A percentile compares a stretch with the other conserved stretches of the same genome.
Conservation (phyloP, 1,140 invertebrate species). For the Onthophagus taurus region DNA sequence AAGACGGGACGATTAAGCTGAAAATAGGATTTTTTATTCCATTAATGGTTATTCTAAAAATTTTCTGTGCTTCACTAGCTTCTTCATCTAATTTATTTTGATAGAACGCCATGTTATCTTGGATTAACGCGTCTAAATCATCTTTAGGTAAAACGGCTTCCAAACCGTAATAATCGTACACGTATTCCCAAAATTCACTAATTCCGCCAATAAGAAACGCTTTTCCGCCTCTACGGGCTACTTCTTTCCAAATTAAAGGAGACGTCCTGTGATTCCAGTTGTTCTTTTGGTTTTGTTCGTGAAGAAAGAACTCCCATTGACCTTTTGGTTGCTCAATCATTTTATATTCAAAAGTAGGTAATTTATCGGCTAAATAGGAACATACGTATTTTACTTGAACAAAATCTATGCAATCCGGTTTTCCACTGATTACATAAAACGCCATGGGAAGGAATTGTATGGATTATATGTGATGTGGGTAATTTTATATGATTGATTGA, state of each 20-base stretch:
- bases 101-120: slow-evolving; percentile 33
- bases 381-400: slow-evolving; percentile 25
- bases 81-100: not conserved
- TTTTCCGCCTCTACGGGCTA: slow-evolving; percentile 40
- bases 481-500: too few relatives aligned
- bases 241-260: slow-evolving; percentile 44
- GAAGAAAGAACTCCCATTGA: slow-evolving; percentile 20
- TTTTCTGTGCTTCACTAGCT: not conserved
- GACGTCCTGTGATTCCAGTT: slow-evolving; percentile 41
- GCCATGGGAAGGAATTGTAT: too few relatives aligned
- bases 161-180: slow-evolving; percentile 45
- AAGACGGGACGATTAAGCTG: not conserved
- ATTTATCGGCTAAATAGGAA: slow-evolving; percentile 18
- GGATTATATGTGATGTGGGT: too few relatives aligned
- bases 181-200: slow-evolving; percentile 45
- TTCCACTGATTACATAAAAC: slow-evolving; percentile 25
- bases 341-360: slow-evolving; percentile 25
- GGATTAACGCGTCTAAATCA: slow-evolving; percentile 36
- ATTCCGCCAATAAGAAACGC: slow-evolving; percentile 42
- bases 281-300: slow-evolving; percentile 38
- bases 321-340: slow-evolving; percentile 17
- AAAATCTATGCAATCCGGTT: slow-evolving; percentile 20
- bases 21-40: not conserved
- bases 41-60: slow-evolving; percentile 2
- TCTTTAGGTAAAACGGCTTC: slow-evolving; percentile 37